phyloP scores from a whole-genome alignment of 2,888 invertebrate genomes.

The Pyrocoelia pectoralis region DNA sequence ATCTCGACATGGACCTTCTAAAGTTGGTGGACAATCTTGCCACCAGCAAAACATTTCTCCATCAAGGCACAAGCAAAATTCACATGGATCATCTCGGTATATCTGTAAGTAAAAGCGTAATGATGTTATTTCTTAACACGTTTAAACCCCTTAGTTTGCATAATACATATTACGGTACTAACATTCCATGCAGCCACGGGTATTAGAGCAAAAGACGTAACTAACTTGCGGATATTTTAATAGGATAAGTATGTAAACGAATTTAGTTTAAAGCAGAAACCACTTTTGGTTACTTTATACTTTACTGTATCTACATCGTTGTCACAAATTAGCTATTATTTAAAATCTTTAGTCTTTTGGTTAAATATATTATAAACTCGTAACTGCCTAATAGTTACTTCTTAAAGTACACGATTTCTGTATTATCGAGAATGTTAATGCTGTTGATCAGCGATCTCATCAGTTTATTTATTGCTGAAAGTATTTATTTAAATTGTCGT shows the following conservation, averaged over 20 bases:
- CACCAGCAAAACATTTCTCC: constrained; percentile 74
- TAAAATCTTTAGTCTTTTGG: no score
- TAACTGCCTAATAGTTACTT: no score
- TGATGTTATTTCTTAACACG: no score
- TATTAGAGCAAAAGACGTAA: neutral
- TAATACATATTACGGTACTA: neutral
- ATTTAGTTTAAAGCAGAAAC: neutral
- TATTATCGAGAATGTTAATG: no score
- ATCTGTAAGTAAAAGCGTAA: constrained; percentile 64
- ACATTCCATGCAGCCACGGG: neutral
- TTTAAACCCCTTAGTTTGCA: neutral
- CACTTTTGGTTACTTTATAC: no score
- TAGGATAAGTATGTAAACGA: neutral
- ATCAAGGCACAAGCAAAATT: constrained; percentile 70
- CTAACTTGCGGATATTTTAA: neutral
- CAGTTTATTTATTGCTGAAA: no score
- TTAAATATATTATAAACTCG: no score
- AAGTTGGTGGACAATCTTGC: constrained; percentile 66
- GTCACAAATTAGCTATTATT: no score
- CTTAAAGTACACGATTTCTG: no score
- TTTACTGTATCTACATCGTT: no score
- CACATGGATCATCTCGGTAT: constrained; percentile 67
- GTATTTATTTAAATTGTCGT: no score
- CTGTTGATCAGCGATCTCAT: no score
- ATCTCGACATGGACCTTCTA: constrained; percentile 59